These are phyloP conservation scores for Euphonia xanthogaster DNA, from an alignment of 2,797 vertebrate genomes.

Conservation along the genomic window DNA sequence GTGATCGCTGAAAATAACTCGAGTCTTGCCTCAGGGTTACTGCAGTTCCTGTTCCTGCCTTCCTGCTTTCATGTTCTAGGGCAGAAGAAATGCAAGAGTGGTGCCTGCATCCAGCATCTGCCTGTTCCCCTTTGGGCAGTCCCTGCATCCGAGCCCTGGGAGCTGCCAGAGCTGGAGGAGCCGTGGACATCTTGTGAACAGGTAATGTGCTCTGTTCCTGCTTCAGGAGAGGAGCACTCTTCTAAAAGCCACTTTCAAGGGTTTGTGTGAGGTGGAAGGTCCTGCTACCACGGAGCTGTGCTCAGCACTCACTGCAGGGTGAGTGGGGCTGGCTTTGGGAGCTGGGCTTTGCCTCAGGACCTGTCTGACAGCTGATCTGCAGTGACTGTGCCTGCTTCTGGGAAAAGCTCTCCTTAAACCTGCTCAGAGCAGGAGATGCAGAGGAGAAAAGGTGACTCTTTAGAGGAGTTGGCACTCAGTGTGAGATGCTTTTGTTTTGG, in stretches of 20 bases:
- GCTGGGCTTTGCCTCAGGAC: neutral
- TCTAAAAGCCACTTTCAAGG: neutral
- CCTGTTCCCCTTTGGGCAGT: neutral
- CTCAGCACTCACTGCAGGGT: neutral
- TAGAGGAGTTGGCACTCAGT: neutral
- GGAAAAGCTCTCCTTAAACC: neutral
- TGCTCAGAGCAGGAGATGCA: neutral
- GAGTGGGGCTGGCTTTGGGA: neutral
- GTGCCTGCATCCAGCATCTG: neutral
- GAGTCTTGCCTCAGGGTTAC: neutral
- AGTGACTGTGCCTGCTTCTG: neutral
- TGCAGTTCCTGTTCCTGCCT: neutral
- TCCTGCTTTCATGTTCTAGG: neutral
- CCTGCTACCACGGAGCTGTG: neutral
- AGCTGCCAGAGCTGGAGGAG: neutral
- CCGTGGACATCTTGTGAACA: fast-evolving
- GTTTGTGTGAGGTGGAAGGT: neutral
- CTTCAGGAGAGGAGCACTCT: neutral
- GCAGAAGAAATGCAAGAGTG: neutral
- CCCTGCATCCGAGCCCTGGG: neutral
- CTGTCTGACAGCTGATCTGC: neutral
- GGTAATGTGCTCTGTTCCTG: neutral
- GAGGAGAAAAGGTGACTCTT: neutral
- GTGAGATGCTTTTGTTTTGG: neutral
- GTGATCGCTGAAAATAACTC: neutral